Conservation (phyloP, 1,140 invertebrate genomes). For the Hestina assimilis region DNA sequence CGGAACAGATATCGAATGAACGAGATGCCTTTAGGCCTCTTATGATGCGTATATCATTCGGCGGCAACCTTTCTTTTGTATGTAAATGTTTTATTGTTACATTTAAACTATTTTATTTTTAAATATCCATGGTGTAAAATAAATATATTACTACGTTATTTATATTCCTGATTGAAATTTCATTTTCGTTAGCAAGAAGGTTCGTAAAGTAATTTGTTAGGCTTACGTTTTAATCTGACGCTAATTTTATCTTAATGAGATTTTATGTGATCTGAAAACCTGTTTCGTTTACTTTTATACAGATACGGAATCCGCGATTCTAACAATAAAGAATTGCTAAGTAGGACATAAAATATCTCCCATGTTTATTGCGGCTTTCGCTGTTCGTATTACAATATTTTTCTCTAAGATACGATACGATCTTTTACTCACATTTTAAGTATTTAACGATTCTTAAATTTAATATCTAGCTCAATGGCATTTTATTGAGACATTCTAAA, state of each 20-base stretch:
- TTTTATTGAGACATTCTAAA: constrained; percentile 32
- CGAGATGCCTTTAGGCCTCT: constrained; percentile 61
- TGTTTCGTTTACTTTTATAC: constrained; percentile 3
- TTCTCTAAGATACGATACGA: constrained; percentile 19
- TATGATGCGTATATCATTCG: constrained; percentile 69
- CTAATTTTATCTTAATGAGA: constrained; percentile 50
- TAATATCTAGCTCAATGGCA: constrained; percentile 22
- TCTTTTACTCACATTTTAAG: constrained; percentile 28
- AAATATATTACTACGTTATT: constrained; percentile 16
- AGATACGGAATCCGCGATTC: constrained; percentile 20
- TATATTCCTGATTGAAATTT: constrained; percentile 26
- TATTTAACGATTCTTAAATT: constrained; percentile 33
- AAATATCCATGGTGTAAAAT: constrained; percentile 15
- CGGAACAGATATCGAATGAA: constrained; percentile 62
- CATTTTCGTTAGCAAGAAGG: not conserved
- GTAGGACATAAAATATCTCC: constrained; percentile 61
- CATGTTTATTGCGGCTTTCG: constrained; percentile 46
- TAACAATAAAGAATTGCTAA: constrained; percentile 61
- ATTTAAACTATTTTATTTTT: constrained; percentile 38
- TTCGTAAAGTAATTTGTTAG: constrained; percentile 45
- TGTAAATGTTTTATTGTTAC: constrained; percentile 69
- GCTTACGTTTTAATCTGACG: constrained; percentile 49
- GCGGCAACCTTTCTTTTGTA: constrained; percentile 67
- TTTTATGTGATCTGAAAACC: constrained; percentile 11
- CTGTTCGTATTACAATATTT: constrained; percentile 36